These are phyloP conservation scores for Erinaceus europaeus DNA, from an alignment of 2,113 vertebrate genomes.

Conservation along the genomic window DNA sequence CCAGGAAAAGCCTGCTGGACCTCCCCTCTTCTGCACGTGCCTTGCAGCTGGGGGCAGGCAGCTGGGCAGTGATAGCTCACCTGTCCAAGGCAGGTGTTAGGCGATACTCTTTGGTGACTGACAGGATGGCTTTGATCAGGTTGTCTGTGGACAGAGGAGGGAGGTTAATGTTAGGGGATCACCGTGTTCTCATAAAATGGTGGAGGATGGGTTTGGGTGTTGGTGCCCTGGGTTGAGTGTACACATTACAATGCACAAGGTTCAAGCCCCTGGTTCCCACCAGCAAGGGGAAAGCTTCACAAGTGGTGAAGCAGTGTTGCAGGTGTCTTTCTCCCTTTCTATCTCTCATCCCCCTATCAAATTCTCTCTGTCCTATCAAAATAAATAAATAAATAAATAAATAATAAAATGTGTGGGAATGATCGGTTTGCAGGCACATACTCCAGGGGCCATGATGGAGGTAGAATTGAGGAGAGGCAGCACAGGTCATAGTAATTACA, in stretches of 20 bases:
- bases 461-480: not conserved
- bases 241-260: too few species aligned
- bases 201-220: too few species aligned
- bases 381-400: too few species aligned
- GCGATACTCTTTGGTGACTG: conserved; percentile 90
- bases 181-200: not conserved
- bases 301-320: too few species aligned
- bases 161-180: conserved; percentile 48
- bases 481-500: too few species aligned
- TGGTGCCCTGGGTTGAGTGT: too few species aligned
- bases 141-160: conserved; percentile 86
- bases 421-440: not conserved
- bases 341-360: too few species aligned
- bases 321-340: too few species aligned
- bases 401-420: not conserved
- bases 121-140: conserved; percentile 94
- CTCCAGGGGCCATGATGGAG: not conserved
- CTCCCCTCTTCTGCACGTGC: not conserved
- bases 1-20: not conserved
- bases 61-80: conserved; percentile 75
- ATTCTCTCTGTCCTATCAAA: too few species aligned
- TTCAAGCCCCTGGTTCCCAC: too few species aligned
- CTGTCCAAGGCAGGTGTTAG: conserved; percentile 92
- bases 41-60: not conserved
- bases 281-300: too few species aligned